Conservation (phyloP, 2,888 invertebrate species). For the Pseudococcus jackbeardsleyi region DNA sequence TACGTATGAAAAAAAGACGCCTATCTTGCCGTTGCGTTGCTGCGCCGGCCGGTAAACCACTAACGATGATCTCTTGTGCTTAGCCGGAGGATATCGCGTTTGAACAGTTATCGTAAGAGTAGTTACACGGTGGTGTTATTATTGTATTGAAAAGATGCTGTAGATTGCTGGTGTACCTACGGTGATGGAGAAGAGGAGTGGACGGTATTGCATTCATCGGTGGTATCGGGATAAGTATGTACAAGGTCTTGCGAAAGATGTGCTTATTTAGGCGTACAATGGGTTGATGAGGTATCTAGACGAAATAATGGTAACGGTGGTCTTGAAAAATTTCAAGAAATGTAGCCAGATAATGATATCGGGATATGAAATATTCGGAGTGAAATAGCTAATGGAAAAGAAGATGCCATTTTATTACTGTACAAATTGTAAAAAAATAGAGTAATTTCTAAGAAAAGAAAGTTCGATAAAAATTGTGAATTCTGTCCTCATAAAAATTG, state of each 20-base stretch:
- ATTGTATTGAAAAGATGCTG: not conserved
- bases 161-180: not conserved
- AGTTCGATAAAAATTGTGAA: too few relatives aligned
- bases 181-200: not conserved
- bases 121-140: constrained; percentile 11
- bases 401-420: too few relatives aligned
- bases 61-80: not conserved
- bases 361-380: too few relatives aligned
- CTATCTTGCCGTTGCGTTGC: not conserved
- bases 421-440: too few relatives aligned
- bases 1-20: not conserved
- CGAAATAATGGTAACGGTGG: not conserved
- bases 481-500: too few relatives aligned
- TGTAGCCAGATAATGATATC: too few relatives aligned
- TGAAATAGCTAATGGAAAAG: too few relatives aligned
- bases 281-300: not conserved
- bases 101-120: not conserved
- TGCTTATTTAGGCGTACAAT: not conserved
- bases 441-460: too few relatives aligned
- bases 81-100: constrained; percentile 1
- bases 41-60: constrained; percentile 22
- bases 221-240: not conserved
- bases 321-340: not conserved
- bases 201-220: not conserved
- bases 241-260: not conserved